A percentile compares a stretch with the other conserved stretches of the same genome.
These are phyloP conservation scores for Sinocyclocheilus grahami DNA, from an alignment of 2,113 vertebrate genomes.

Conservation along the genomic window DNA sequence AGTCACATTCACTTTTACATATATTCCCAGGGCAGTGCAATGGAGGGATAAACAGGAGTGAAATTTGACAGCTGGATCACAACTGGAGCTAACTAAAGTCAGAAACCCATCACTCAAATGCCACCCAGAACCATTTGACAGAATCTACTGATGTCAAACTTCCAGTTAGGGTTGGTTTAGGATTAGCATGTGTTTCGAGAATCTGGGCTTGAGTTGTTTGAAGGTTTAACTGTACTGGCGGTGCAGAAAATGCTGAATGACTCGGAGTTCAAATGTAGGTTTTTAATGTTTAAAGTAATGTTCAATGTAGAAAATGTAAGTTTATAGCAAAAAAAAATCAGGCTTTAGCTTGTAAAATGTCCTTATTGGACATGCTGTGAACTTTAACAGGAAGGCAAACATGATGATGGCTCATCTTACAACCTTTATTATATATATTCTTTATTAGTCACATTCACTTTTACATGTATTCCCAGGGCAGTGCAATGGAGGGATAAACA, in stretches of 20 bases:
- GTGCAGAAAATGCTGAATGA: conserved; percentile 1
- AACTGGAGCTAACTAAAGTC: neutral
- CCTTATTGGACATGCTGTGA: neutral
- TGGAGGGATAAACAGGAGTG: neutral
- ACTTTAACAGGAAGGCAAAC: neutral
- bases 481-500: neutral
- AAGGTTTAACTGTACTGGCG: conserved; percentile 16
- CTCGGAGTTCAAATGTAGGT: neutral
- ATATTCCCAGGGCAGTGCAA: neutral
- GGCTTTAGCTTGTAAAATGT: neutral
- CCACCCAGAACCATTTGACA: neutral
- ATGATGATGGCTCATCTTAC: neutral
- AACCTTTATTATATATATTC: neutral
- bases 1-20: neutral
- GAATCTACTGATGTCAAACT: neutral
- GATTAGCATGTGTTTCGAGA: conserved; percentile 1
- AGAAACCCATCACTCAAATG: neutral
- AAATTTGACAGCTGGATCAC: neutral
- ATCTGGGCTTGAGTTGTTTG: neutral
- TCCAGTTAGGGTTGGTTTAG: conserved; percentile 8
- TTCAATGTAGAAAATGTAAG: too few relatives aligned
- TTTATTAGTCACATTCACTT: neutral
- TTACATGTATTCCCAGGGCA: neutral
- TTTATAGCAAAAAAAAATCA: too few relatives aligned
- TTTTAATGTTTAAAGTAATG: too few relatives aligned